A percentile compares a stretch with the other conserved stretches of the same genome.
Evolutionary conservation across 2,888 invertebrate genomes (phyloP).

Genomic region (Carterocephalus palaemon): DNA sequence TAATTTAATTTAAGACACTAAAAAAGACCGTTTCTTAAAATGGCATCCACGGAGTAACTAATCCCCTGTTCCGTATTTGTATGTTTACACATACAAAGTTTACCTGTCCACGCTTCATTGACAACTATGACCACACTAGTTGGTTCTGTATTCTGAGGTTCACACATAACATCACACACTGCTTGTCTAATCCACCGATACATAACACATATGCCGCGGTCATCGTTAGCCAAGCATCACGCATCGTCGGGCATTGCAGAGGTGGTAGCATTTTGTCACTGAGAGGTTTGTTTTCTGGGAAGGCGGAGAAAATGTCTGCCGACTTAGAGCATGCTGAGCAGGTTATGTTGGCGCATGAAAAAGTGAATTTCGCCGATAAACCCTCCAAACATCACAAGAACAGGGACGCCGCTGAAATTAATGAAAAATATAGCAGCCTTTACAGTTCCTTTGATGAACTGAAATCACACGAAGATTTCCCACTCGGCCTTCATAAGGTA

Average conservation of each 20-base stretch:
- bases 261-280: slow-evolving; percentile 49
- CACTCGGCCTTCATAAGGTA: slow-evolving; percentile 67
- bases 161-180: slow-evolving; percentile 5
- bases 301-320: slow-evolving; percentile 74
- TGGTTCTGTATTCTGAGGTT: too few relatives aligned
- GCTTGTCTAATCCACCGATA: slow-evolving; percentile 48
- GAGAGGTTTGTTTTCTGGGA: slow-evolving; percentile 75
- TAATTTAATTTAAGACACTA: too few relatives aligned
- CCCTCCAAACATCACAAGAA: slow-evolving; percentile 51
- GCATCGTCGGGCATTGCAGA: slow-evolving; percentile 41
- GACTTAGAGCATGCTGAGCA: slow-evolving; percentile 76
- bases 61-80: too few relatives aligned
- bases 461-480: slow-evolving; percentile 63
- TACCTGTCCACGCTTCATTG: too few relatives aligned
- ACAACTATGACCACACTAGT: too few relatives aligned
- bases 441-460: slow-evolving; percentile 68
- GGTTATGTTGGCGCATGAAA: slow-evolving; percentile 76
- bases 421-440: slow-evolving; percentile 66
- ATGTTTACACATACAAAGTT: too few relatives aligned
- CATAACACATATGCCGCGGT: slow-evolving; percentile 52
- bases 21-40: too few relatives aligned
- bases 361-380: slow-evolving; percentile 65
- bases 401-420: slow-evolving; percentile 37
- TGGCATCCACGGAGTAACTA: too few relatives aligned
- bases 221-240: slow-evolving; percentile 52